Evolutionary conservation across 2,797 vertebrate species (phyloP).

Genomic region (Malurus splendens): DNA sequence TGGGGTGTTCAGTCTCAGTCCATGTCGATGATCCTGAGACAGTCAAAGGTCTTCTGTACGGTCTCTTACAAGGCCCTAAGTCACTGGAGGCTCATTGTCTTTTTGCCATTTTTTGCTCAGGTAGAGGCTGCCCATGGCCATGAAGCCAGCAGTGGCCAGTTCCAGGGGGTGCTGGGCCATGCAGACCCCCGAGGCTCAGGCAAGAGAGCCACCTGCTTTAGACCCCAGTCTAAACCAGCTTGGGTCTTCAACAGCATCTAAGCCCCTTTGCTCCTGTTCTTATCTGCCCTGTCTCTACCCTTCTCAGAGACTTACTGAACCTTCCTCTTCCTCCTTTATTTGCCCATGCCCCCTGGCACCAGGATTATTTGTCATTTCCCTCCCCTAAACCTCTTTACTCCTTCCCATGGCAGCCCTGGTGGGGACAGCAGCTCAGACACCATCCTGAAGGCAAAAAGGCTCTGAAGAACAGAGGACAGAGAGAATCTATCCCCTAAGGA

Average conservation of each 20-base stretch:
- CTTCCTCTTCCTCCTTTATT: background rate
- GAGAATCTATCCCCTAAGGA: background rate
- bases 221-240: background rate
- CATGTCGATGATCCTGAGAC: no score
- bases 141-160: fast-evolving
- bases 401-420: background rate
- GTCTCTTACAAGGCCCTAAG: background rate
- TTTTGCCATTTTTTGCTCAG: fast-evolving
- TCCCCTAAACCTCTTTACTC: fast-evolving
- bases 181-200: fast-evolving
- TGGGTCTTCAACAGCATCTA: background rate
- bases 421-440: background rate
- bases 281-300: background rate
- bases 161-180: background rate
- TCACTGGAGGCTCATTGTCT: background rate
- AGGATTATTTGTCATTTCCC: background rate
- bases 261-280: background rate
- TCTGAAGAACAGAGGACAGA: background rate
- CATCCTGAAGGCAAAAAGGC: background rate
- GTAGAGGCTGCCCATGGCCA: background rate
- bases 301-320: background rate
- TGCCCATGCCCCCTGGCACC: fast-evolving
- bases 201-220: background rate
- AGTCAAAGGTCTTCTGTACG: no score
- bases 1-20: no score